Conservation (phyloP, 2,888 invertebrate genomes). For the Tigriopus californicus region DNA sequence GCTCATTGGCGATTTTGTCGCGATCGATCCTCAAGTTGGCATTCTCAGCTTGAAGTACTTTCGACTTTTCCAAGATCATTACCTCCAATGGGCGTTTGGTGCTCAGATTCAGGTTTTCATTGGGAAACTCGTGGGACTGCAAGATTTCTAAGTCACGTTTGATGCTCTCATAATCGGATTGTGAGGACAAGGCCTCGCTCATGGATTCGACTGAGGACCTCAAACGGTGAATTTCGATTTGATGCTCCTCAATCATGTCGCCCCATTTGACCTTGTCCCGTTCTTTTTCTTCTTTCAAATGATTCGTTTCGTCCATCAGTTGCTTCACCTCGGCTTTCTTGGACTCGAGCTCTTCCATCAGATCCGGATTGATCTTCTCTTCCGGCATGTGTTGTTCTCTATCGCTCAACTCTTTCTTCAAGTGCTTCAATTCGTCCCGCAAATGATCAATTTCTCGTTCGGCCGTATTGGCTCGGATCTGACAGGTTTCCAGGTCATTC, state of each 20-base stretch:
- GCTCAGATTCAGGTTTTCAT: not conserved
- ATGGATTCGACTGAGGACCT: not conserved
- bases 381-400: not conserved
- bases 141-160: constrained; percentile 7
- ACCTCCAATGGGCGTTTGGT: constrained; percentile 40
- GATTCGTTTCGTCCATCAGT: not conserved
- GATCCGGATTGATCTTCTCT: not conserved
- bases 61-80: constrained; percentile 54
- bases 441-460: constrained; percentile 6
- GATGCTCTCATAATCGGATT: constrained; percentile 6
- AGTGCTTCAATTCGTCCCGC: not conserved
- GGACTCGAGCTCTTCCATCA: not conserved
- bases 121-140: constrained; percentile 3
- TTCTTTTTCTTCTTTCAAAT: not conserved
- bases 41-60: constrained; percentile 42
- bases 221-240: not conserved
- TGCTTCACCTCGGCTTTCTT: not conserved
- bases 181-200: not conserved
- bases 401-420: not conserved
- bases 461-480: constrained; percentile 18
- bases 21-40: constrained; percentile 4
- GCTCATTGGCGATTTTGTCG: constrained; percentile 2
- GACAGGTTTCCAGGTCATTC: constrained; percentile 32
- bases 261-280: not conserved
- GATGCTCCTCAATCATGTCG: not conserved